phyloP scores from a whole-genome alignment of 2,113 vertebrate species.

The Montifringilla adamsi region DNA sequence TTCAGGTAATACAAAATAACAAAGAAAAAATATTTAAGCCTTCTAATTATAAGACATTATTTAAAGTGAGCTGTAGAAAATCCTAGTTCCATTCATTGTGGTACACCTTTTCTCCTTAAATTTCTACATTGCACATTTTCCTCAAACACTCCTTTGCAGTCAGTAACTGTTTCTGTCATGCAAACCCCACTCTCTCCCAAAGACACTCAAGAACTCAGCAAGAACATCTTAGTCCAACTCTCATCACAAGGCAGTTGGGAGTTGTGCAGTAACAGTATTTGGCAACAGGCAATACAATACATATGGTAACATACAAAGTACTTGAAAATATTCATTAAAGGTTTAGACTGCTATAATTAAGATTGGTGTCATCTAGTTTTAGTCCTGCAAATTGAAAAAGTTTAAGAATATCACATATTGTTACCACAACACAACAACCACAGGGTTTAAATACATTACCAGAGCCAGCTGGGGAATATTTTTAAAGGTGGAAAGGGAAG shows the following conservation, averaged over 20 bases:
- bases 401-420: neutral
- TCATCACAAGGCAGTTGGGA: neutral
- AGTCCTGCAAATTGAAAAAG: neutral
- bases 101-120: neutral
- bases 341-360: neutral
- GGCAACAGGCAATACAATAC: neutral
- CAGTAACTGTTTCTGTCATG: neutral
- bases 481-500: conserved; percentile 45
- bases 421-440: neutral
- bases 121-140: neutral
- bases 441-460: conserved; percentile 10
- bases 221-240: neutral
- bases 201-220: neutral
- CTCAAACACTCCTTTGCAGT: neutral
- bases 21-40: neutral
- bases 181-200: neutral
- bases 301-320: neutral
- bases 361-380: neutral
- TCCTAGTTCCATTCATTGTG: neutral
- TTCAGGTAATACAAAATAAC: neutral
- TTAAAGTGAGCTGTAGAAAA: neutral
- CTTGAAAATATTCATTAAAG: neutral
- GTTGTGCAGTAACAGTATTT: neutral
- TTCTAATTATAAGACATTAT: neutral
- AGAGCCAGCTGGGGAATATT: neutral